phyloP scores from a whole-genome alignment of 2,113 vertebrate genomes.

The Eudyptes chrysolophus region DNA sequence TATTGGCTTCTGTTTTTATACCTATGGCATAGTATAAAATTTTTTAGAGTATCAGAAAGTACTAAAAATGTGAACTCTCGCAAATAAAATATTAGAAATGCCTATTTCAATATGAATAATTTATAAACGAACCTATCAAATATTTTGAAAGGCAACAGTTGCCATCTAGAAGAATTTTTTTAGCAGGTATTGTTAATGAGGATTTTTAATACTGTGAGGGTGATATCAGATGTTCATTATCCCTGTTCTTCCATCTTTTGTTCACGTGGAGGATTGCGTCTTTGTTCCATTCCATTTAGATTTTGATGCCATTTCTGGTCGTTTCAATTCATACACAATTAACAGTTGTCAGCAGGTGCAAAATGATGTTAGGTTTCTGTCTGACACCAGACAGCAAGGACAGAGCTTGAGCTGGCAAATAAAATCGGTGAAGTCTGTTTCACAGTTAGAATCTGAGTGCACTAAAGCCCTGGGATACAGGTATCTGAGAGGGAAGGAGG shows the following conservation, averaged over 20 bases:
- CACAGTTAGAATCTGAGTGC: not conserved
- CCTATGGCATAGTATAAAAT: not conserved
- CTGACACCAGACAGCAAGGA: not conserved
- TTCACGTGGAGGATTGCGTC: accelerated
- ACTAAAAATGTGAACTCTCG: not conserved
- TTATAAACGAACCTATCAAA: not conserved
- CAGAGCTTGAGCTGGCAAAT: not conserved
- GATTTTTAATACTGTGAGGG: not conserved
- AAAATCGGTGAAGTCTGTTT: not conserved
- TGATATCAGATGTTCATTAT: not conserved
- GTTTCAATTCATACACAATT: not conserved
- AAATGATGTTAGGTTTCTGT: not conserved
- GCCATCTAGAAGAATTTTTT: not conserved
- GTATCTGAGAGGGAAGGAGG: not conserved
- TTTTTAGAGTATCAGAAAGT: not conserved
- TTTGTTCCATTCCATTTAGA: not conserved
- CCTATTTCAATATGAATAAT: not conserved
- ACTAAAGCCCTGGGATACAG: not conserved
- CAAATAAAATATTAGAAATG: not conserved
- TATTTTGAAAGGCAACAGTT: not conserved
- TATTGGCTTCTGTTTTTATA: not conserved
- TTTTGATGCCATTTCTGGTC: not conserved
- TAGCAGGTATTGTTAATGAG: not conserved
- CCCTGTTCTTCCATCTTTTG: not conserved
- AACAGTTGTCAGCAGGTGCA: not conserved